Conservation (phyloP, 2,888 invertebrate species). For the Druceiella hillmani region DNA sequence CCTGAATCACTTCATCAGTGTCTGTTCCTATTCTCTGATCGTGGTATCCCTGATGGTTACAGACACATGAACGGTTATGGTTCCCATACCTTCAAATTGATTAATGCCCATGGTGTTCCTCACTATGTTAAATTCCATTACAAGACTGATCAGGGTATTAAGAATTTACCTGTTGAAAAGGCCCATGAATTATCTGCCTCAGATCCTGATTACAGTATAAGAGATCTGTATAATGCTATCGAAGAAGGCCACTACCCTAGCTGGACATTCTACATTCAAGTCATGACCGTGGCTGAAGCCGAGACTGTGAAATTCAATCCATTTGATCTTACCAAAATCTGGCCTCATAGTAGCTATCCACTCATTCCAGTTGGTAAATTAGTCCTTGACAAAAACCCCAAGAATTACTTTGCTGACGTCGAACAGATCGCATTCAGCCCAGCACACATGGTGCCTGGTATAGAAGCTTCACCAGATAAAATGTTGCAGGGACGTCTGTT, state of each 20-base stretch:
- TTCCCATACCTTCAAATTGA: conserved; percentile 40
- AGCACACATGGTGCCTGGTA: conserved; percentile 35
- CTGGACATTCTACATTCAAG: conserved; percentile 41
- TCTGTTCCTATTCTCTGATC: conserved; percentile 43
- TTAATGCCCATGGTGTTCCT: conserved; percentile 36
- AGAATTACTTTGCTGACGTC: conserved; percentile 45
- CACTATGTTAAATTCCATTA: conserved; percentile 35
- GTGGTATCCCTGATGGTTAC: conserved; percentile 50
- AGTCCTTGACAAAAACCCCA: conserved; percentile 43
- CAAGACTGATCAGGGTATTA: conserved; percentile 39
- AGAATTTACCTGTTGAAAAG: conserved; percentile 31
- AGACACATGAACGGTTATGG: conserved; percentile 52
- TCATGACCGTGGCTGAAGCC: conserved; percentile 37
- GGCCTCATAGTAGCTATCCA: conserved; percentile 42
- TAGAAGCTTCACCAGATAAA: conserved; percentile 48
- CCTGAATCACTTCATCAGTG: conserved; percentile 45
- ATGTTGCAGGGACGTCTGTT: conserved; percentile 45
- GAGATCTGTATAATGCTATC: conserved; percentile 36
- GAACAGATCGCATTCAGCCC: conserved; percentile 48
- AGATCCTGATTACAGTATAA: conserved; percentile 34
- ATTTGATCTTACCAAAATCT: conserved; percentile 41
- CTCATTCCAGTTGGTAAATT: conserved; percentile 46
- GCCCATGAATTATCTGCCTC: conserved; percentile 28
- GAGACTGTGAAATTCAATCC: conserved; percentile 36
- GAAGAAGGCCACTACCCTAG: conserved; percentile 33